Conservation (phyloP, 1,140 invertebrate genomes). For the Melanaphis sacchari region DNA sequence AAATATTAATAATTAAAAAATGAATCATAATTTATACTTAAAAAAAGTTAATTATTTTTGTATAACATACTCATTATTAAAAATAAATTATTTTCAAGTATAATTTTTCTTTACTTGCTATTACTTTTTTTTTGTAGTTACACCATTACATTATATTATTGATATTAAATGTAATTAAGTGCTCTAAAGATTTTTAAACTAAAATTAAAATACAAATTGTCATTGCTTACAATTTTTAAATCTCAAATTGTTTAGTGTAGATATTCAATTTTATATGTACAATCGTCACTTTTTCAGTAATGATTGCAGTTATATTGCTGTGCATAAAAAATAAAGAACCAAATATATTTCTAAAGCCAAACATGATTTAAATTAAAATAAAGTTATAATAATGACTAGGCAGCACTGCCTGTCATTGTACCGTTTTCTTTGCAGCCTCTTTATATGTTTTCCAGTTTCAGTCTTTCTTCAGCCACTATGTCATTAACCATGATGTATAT, state of each 20-base stretch:
- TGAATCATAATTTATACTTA: not conserved
- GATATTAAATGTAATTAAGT: not conserved
- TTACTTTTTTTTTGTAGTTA: not conserved
- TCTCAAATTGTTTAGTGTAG: not conserved
- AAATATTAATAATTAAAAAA: not conserved
- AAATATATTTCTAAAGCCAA: no score
- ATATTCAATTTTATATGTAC: not conserved
- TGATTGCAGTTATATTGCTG: not conserved
- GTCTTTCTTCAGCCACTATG: no score
- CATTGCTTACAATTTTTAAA: not conserved
- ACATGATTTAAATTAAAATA: no score
- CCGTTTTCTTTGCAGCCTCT: no score
- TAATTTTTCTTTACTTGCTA: not conserved
- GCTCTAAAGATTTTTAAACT: no score
- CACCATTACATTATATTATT: not conserved
- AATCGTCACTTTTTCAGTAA: not conserved
- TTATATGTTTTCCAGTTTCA: no score
- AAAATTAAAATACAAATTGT: not conserved
- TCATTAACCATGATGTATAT: no score
- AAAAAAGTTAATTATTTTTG: not conserved
- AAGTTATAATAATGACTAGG: no score
- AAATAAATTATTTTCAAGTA: no score
- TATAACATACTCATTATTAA: not conserved
- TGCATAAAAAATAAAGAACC: not conserved
- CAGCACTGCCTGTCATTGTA: no score